Base-by-base conservation (phyloP, 1,140 invertebrate genomes). In the Calosoma granatense region DNA sequence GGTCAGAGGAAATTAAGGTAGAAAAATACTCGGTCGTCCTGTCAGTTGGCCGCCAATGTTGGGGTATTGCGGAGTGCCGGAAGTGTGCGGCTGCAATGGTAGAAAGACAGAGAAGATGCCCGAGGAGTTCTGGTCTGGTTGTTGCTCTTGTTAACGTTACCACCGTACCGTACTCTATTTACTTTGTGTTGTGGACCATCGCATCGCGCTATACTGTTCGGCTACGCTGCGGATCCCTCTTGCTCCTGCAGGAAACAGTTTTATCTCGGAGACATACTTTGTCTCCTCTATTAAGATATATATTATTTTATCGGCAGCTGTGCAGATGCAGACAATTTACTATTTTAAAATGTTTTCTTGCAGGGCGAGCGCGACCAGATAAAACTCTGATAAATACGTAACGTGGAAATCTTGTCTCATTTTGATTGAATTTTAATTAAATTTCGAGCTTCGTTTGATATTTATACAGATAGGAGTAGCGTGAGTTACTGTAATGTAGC, bases 351-450 rank as follows among this genome's bases (percentile, higher is more conserved):
- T 67, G 67, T 67, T 67, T 69, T 68, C 67, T 68, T 67, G 17
- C 17, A 67, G 63, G 63, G 61, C 65, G 56, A 65, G 61, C 62
- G 61, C 56, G 22, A 61, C 15, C 23, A 68, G 65, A 67, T 67
- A 66, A 66, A 63, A 64, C 65, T 60, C 58, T 64, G 67, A 68
- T 67, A 68, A 66, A 68, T 65, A 64, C 61, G 58, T 60, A 22
- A 56, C 43, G 20, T 41, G 26, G 4, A 47, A 61, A 59, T 59
- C 58, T 61, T 64, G 62, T 66, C 59, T 62, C 65, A 58, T 64
- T 67, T 61, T 70, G 68, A 70, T 70, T 69, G 68, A 70, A 70
- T 69, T 70, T 70, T 70, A 70, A 70, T 70, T 70, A 70, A 70
- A 70, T 69, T 67, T 66, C 58, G 47, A 68, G 59, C 67, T 69